Conservation (phyloP, 2,797 vertebrate species). For the Gobio occitaniae region DNA sequence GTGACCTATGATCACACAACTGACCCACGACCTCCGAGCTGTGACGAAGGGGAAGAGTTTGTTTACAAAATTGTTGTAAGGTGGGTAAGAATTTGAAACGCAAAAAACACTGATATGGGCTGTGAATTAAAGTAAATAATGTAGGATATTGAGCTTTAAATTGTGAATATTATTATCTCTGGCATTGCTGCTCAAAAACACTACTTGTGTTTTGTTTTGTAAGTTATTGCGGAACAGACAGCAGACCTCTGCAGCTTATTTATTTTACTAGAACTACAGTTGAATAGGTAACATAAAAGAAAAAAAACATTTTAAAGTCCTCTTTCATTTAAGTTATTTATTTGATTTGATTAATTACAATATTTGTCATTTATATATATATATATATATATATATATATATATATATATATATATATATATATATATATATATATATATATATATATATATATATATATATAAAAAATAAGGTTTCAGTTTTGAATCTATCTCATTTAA, state of each 20-base stretch:
- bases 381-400: too few relatives aligned
- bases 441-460: too few relatives aligned
- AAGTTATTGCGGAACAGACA: neutral
- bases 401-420: too few relatives aligned
- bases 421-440: too few relatives aligned
- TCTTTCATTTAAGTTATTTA: neutral
- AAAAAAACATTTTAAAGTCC: too few relatives aligned
- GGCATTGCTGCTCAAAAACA: neutral
- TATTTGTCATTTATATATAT: neutral
- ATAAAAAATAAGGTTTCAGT: too few relatives aligned
- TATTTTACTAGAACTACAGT: neutral
- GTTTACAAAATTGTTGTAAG: neutral
- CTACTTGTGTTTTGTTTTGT: neutral
- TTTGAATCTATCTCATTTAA: neutral
- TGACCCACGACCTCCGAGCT: constrained; percentile 31
- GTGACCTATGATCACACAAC: constrained; percentile 62
- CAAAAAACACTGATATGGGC: too few relatives aligned
- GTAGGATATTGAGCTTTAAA: neutral
- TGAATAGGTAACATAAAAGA: neutral
- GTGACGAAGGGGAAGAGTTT: neutral
- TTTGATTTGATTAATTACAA: neutral
- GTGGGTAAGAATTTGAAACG: neutral
- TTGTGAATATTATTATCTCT: neutral
- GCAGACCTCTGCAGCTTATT: neutral
- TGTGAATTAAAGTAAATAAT: neutral